Evolutionary conservation across 2,113 vertebrate genomes (phyloP).

Genomic region (Haemorhous mexicanus): DNA sequence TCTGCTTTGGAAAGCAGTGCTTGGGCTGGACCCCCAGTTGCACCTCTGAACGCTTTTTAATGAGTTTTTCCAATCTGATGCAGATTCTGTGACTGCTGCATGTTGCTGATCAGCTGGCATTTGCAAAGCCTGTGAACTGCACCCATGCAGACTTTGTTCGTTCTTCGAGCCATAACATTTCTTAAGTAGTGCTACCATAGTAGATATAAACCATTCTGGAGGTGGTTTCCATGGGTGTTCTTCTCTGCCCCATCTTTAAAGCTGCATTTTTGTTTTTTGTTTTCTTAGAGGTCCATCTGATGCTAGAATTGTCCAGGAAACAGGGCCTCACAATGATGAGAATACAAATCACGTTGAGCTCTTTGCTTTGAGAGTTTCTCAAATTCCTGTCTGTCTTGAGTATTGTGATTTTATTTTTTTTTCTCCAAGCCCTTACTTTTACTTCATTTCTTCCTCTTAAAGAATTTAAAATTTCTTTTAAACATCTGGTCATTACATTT

Average conservation of each 20-base stretch:
- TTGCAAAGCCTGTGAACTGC: background rate
- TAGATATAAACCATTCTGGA: background rate
- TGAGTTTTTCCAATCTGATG: background rate
- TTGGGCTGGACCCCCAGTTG: background rate
- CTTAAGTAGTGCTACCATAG: background rate
- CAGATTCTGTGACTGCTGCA: background rate
- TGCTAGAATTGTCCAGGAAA: background rate
- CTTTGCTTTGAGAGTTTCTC: background rate
- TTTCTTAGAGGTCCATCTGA: background rate
- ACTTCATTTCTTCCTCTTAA: background rate
- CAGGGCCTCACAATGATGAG: background rate
- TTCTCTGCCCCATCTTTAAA: background rate
- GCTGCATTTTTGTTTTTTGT: background rate
- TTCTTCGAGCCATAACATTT: background rate
- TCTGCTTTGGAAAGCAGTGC: background rate
- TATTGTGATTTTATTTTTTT: background rate
- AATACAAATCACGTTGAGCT: background rate
- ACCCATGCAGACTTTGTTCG: fast-evolving
- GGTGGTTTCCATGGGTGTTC: background rate
- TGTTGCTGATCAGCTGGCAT: background rate
- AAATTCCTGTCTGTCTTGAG: background rate
- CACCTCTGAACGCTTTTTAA: background rate
- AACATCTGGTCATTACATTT: background rate
- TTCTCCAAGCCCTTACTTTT: background rate
- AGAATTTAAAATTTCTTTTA: background rate